phyloP scores from a whole-genome alignment of 2,113 vertebrate genomes.

The Cromileptes altivelis region DNA sequence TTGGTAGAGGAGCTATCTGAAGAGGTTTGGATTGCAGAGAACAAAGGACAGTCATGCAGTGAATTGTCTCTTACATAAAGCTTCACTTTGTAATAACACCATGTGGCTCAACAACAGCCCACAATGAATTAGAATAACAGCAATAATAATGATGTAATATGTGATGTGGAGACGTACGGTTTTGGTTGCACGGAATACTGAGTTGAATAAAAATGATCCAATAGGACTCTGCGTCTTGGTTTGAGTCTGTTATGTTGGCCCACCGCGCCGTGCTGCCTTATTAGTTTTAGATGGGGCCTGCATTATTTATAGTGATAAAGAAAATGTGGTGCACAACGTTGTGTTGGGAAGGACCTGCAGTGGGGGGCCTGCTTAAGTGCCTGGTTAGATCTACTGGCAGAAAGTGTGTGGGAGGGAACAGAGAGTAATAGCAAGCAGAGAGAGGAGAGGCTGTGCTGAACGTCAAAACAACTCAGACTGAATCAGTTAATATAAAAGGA shows the following conservation, averaged over 20 bases:
- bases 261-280: constrained; percentile 28
- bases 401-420: constrained; percentile 52
- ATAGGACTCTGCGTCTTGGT: background rate
- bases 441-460: constrained; percentile 4
- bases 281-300: constrained; percentile 63
- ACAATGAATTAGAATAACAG: background rate
- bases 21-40: constrained; percentile 15
- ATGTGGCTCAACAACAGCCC: constrained; percentile 14
- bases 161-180: background rate
- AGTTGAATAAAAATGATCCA: constrained; percentile 32
- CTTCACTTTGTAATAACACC: background rate
- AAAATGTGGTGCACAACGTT: constrained; percentile 32
- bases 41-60: constrained; percentile 27
- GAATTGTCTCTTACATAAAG: constrained; percentile 11
- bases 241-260: constrained; percentile 35
- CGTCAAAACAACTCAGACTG: background rate
- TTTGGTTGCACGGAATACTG: background rate
- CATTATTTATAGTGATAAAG: constrained; percentile 74
- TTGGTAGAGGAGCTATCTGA: constrained; percentile 37
- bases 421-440: constrained; percentile 27
- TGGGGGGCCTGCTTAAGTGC: constrained; percentile 51
- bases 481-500: constrained; percentile 1
- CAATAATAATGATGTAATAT: background rate
- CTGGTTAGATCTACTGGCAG: constrained; percentile 60
- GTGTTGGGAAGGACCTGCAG: constrained; percentile 56